Conservation (phyloP, 2,113 vertebrate species). For the Carettochelys insculpta region DNA sequence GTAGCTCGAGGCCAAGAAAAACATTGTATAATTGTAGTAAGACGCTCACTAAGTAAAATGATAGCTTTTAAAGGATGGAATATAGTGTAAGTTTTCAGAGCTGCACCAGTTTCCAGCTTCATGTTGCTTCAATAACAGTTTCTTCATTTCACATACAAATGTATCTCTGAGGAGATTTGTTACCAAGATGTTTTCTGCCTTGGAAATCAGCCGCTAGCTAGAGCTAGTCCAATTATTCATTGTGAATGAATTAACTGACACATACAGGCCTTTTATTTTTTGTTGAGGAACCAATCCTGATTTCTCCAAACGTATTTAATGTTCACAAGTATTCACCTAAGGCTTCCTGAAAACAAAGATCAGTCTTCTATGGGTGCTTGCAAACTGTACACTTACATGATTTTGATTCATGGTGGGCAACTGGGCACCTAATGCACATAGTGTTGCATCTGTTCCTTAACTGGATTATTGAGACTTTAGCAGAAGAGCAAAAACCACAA, state of each 20-base stretch:
- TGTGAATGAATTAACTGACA: not conserved
- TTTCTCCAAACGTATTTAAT: accelerated
- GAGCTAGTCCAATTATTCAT: not conserved
- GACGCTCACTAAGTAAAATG: conserved; percentile 78
- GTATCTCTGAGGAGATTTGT: conserved; percentile 71
- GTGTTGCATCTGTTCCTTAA: not conserved
- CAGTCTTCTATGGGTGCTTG: not conserved
- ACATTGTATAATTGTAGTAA: conserved; percentile 80
- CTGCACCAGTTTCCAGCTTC: conserved; percentile 65
- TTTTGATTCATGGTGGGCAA: not conserved
- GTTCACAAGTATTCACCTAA: not conserved
- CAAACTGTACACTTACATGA: not conserved
- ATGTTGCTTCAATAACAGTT: conserved; percentile 69
- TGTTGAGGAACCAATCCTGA: not conserved
- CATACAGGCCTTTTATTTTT: accelerated
- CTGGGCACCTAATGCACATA: not conserved
- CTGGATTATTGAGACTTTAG: not conserved
- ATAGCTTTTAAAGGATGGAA: conserved; percentile 81
- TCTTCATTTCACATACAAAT: conserved; percentile 72
- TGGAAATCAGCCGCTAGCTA: conserved; percentile 60
- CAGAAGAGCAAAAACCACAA: not conserved
- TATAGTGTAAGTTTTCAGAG: conserved; percentile 60
- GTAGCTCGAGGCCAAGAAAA: conserved; percentile 81
- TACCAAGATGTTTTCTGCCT: conserved; percentile 49
- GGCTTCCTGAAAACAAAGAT: not conserved